phyloP scores from a whole-genome alignment of 2,888 invertebrate genomes.

The Troilus luridus region DNA sequence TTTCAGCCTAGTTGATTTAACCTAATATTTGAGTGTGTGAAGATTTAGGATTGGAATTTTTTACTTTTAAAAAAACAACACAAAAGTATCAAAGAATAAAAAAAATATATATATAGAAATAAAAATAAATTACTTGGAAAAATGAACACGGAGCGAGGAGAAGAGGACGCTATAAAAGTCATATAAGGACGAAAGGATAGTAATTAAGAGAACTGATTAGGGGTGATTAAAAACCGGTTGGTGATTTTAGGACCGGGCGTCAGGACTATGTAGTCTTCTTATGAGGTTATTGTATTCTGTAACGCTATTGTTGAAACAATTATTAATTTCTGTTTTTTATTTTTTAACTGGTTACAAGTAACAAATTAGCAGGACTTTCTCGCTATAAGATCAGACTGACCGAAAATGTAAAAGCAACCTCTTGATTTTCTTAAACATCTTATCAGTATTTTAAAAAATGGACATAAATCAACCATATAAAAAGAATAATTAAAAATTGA shows the following conservation, averaged over 20 bases:
- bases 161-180: conserved; percentile 10
- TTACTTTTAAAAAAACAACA: not conserved
- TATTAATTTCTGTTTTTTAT: not conserved
- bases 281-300: not conserved
- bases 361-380: not conserved
- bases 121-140: not conserved
- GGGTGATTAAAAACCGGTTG: conserved; percentile 38
- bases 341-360: not conserved
- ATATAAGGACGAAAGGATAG: conserved; percentile 5
- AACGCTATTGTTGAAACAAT: not conserved
- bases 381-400: too few species aligned
- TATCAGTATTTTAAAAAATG: too few species aligned
- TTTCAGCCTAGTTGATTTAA: too few species aligned
- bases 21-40: not conserved
- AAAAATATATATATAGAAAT: not conserved
- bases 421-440: too few species aligned
- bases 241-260: conserved; percentile 17
- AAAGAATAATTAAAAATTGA: too few species aligned
- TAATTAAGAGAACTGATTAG: conserved; percentile 46
- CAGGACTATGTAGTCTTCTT: not conserved
- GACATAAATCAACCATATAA: too few species aligned
- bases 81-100: not conserved
- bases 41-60: not conserved
- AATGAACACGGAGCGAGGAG: not conserved
- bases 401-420: too few species aligned